These are phyloP conservation scores for Pinna nobilis DNA, from an alignment of 1,140 invertebrate genomes.

Conservation along the genomic window DNA sequence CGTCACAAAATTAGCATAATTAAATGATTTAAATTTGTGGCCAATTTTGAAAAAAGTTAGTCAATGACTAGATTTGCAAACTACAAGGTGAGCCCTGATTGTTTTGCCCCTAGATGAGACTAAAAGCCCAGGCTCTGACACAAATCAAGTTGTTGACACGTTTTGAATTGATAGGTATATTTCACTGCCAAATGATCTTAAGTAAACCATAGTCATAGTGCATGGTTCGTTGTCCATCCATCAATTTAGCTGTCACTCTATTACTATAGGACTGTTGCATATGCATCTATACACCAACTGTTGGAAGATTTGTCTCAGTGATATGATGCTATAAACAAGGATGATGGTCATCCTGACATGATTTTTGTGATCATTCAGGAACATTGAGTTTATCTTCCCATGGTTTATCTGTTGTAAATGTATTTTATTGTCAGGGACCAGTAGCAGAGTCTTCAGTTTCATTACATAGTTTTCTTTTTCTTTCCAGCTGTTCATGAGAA, in stretches of 20 bases:
- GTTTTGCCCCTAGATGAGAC: too few relatives aligned
- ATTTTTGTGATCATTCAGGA: background rate
- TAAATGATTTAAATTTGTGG: too few relatives aligned
- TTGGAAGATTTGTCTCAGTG: slow-evolving; percentile 81
- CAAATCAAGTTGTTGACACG: too few relatives aligned
- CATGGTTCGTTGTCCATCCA: slow-evolving; percentile 81
- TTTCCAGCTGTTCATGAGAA: slow-evolving; percentile 92
- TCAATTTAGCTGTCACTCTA: slow-evolving; percentile 89
- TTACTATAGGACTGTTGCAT: slow-evolving; percentile 92
- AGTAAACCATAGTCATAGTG: slow-evolving; percentile 59
- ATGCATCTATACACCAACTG: slow-evolving; percentile 96
- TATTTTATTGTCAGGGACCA: background rate
- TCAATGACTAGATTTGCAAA: too few relatives aligned
- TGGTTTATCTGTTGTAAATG: background rate
- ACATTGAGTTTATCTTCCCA: background rate
- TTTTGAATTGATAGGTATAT: too few relatives aligned
- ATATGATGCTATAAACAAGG: background rate
- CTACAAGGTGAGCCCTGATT: too few relatives aligned
- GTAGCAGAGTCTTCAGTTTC: background rate
- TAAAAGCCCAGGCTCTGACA: too few relatives aligned
- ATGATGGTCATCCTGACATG: too few relatives aligned
- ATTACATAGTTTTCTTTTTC: slow-evolving; percentile 6
- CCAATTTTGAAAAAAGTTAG: too few relatives aligned
- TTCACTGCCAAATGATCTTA: slow-evolving; percentile 75
- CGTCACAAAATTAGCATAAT: too few relatives aligned